phyloP scores from a whole-genome alignment of 2,888 invertebrate species.

The Caenorhabditis panamensis region DNA sequence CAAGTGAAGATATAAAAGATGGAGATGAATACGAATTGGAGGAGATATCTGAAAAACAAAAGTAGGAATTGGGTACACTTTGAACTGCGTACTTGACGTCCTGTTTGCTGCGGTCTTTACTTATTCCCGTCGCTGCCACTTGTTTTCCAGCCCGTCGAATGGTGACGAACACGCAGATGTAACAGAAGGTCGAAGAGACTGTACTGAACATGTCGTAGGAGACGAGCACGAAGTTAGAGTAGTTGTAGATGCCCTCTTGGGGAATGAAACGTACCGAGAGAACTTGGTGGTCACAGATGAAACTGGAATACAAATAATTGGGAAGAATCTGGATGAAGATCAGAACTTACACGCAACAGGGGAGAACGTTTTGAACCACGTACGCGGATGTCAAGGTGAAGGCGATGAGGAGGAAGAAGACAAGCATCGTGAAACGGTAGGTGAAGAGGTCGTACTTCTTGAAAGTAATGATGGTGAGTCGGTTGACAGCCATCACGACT shows the following conservation, averaged over 20 bases:
- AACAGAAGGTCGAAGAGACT: slow-evolving; percentile 5
- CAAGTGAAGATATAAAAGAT: slow-evolving; percentile 43
- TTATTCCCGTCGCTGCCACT: background rate
- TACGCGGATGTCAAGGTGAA: slow-evolving; percentile 5
- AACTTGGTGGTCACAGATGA: slow-evolving; percentile 19
- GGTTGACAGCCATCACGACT: slow-evolving; percentile 32
- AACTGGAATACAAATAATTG: background rate
- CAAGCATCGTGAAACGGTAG: slow-evolving; percentile 1
- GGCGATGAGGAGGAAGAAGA: slow-evolving; percentile 16
- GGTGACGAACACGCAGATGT: slow-evolving; percentile 23
- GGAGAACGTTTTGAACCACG: slow-evolving; percentile 12
- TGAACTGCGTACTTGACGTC: background rate
- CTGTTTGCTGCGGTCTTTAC: slow-evolving; percentile 2
- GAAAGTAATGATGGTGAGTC: slow-evolving; percentile 20
- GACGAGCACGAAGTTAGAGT: slow-evolving; percentile 23
- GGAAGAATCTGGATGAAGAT: background rate
- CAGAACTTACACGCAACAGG: slow-evolving; percentile 27
- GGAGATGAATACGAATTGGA: slow-evolving; percentile 40
- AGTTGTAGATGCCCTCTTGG: background rate
- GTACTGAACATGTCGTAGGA: slow-evolving; percentile 28
- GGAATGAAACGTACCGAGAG: slow-evolving; percentile 20
- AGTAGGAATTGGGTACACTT: background rate
- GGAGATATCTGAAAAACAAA: slow-evolving; percentile 16
- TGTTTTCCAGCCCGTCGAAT: background rate
- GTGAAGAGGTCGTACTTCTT: slow-evolving; percentile 29